Conservation (phyloP, 2,797 vertebrate genomes). For the Falco novaeseelandiae region DNA sequence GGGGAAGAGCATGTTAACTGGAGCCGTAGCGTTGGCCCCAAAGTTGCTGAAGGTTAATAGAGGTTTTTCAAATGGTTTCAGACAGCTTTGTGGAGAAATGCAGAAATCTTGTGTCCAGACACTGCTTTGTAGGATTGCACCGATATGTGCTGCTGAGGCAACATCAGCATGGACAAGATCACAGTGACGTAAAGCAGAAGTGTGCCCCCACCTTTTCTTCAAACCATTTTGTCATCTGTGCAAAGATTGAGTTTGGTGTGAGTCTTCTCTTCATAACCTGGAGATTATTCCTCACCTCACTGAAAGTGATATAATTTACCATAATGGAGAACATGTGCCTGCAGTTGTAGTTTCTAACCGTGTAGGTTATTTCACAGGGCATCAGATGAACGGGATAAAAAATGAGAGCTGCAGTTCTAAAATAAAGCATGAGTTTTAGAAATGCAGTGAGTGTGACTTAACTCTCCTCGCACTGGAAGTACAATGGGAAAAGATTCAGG, state of each 20-base stretch:
- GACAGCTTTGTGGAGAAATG: neutral
- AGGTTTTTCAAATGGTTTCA: neutral
- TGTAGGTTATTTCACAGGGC: neutral
- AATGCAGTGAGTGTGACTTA: neutral
- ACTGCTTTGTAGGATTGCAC: neutral
- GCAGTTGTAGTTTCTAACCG: neutral
- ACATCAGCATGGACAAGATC: rapidly evolving
- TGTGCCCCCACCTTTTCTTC: neutral
- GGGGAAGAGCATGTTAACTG: neutral
- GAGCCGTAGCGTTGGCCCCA: neutral
- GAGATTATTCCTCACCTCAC: neutral
- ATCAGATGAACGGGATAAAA: rapidly evolving
- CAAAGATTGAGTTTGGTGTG: neutral
- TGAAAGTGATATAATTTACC: neutral
- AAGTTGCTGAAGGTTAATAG: neutral
- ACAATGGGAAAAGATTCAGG: neutral
- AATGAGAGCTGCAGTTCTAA: neutral
- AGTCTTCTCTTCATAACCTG: neutral
- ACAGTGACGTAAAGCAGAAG: neutral
- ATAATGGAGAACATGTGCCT: neutral
- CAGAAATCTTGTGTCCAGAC: neutral
- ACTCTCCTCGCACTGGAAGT: neutral
- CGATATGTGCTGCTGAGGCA: neutral
- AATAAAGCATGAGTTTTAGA: neutral
- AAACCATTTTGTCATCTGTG: neutral